phyloP scores from a whole-genome alignment of 1,140 invertebrate genomes.

The Hyposmocoma kahamanoa region DNA sequence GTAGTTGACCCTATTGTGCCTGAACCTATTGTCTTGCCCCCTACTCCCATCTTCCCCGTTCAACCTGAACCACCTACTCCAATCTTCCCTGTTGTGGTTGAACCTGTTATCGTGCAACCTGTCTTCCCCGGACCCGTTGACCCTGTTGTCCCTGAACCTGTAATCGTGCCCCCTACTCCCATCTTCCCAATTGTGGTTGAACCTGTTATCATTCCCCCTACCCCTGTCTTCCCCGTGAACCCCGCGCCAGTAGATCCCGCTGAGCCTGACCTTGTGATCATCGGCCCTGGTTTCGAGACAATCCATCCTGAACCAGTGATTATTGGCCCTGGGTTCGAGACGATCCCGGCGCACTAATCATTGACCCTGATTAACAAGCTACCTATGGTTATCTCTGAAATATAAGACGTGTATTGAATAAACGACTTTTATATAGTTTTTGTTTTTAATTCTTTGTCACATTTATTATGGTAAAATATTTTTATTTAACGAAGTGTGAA shows the following conservation, averaged over 20 bases:
- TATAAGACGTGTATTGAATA: too few species aligned
- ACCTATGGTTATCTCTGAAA: too few species aligned
- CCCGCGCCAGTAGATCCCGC: background rate
- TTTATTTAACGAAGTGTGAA: too few species aligned
- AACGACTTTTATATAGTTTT: too few species aligned
- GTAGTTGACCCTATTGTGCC: slow-evolving; percentile 11
- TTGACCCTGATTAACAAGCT: too few species aligned
- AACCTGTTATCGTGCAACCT: slow-evolving; percentile 7
- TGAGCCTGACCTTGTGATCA: background rate
- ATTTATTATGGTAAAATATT: too few species aligned
- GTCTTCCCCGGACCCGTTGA: slow-evolving; percentile 4
- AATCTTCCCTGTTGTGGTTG: slow-evolving; percentile 7
- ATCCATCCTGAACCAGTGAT: background rate
- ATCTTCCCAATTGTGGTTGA: slow-evolving; percentile 3
- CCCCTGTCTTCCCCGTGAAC: background rate
- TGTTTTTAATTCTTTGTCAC: too few species aligned
- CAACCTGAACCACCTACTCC: too few species aligned
- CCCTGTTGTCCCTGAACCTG: slow-evolving; percentile 11
- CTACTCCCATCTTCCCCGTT: too few species aligned
- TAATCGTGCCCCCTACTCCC: slow-evolving; percentile 3
- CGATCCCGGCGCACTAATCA: too few species aligned
- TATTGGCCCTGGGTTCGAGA: background rate
- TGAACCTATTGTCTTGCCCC: too few species aligned
- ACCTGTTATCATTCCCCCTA: background rate
- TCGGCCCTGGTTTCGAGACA: background rate